Evolutionary conservation across 1,140 invertebrate species (phyloP).

Genomic region (Drosophila kanapiae): DNA sequence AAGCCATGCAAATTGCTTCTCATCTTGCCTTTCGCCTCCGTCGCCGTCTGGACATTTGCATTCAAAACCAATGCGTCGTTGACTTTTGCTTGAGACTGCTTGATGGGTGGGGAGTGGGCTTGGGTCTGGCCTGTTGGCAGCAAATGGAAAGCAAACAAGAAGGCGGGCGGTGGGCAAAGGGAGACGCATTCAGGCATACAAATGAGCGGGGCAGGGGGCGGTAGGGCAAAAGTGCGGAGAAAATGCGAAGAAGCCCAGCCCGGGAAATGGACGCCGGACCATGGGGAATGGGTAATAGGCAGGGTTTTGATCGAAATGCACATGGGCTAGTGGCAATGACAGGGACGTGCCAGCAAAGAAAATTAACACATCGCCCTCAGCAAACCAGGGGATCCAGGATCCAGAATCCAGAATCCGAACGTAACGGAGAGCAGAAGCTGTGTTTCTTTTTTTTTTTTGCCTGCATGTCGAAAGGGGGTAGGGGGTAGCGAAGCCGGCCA

Average conservation of each 20-base stretch:
- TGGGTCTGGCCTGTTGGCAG: conserved; percentile 8
- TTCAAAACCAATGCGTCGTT: conserved; percentile 74
- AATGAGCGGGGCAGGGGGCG: conserved; percentile 27
- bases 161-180: neutral
- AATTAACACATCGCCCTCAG: conserved; percentile 48
- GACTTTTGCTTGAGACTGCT: conserved; percentile 69
- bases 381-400: no score
- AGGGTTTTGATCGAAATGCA: conserved; percentile 41
- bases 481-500: neutral
- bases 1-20: conserved; percentile 75
- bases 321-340: conserved; percentile 55
- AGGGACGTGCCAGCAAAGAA: conserved; percentile 51
- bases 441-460: neutral
- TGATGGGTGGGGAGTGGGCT: neutral
- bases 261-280: neutral
- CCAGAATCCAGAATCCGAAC: no score
- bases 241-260: neutral
- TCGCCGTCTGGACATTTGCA: conserved; percentile 67
- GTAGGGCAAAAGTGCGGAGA: neutral
- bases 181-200: conserved; percentile 53
- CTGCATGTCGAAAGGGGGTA: conserved; percentile 15
- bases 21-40: conserved; percentile 36
- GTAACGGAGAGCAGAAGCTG: conserved; percentile 13
- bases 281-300: conserved; percentile 42
- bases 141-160: conserved; percentile 60